Evolutionary conservation across 2,797 vertebrate species (phyloP).

Genomic region (Lerista edwardsae): DNA sequence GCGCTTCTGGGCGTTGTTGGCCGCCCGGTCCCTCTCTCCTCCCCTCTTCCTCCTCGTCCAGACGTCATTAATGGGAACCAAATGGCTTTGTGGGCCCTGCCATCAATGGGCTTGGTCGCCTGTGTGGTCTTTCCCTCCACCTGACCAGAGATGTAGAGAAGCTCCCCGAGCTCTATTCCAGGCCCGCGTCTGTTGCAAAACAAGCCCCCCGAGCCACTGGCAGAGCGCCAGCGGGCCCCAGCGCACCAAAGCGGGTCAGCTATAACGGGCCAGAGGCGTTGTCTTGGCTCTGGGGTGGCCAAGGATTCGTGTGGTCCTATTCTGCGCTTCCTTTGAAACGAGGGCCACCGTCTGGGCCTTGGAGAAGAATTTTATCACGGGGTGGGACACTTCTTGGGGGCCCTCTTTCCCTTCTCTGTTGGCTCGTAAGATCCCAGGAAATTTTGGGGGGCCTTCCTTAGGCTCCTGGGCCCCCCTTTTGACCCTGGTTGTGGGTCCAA

Average conservation of each 20-base stretch:
- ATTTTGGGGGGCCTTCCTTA: no score
- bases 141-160: slow-evolving; percentile 49
- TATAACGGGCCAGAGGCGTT: slow-evolving; percentile 26
- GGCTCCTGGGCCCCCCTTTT: no score
- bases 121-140: slow-evolving; percentile 56
- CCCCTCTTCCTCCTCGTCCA: slow-evolving; percentile 38
- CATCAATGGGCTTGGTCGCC: slow-evolving; percentile 47
- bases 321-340: not conserved
- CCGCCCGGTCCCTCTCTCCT: not conserved
- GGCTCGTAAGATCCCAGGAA: no score
- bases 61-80: slow-evolving; percentile 56
- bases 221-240: not conserved
- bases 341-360: not conserved
- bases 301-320: not conserved
- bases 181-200: slow-evolving; percentile 47
- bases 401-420: no score
- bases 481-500: no score
- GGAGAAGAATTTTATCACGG: no score
- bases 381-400: no score
- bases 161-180: slow-evolving; percentile 53
- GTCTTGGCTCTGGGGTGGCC: not conserved
- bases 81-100: slow-evolving; percentile 51
- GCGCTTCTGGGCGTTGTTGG: not conserved
- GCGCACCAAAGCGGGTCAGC: slow-evolving; percentile 17
- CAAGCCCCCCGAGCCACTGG: slow-evolving; percentile 38